Evolutionary conservation across 2,797 vertebrate species (phyloP), one percentile per base, ranked within the genome.

Genomic region (Periophthalmus magnuspinnatus): DNA sequence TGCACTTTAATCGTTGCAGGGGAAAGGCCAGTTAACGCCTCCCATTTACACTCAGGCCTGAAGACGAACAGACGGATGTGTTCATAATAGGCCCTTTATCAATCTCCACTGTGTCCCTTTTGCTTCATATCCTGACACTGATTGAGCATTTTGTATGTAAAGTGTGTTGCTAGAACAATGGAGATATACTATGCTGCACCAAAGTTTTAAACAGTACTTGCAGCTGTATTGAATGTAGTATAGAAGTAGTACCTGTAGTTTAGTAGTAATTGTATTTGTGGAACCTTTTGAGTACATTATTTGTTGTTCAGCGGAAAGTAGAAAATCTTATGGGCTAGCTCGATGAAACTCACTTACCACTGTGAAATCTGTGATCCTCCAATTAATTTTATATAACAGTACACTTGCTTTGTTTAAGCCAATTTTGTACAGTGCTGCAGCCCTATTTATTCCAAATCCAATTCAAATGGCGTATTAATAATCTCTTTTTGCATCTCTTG

Each of bases 61-160:
- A 83, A 41, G 77, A 88, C 28, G 28, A 28, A 28, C 55, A 77
- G 77, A 79, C 47, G 58, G 72, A 85, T 88, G 78, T 82, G 75
- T 66, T 55, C 74, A 63, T 86, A 85, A 88, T 82, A 71, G 65
- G 21, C 72, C 78, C 85, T 86, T 88, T 79, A 79, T 78, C 81
- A 74, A 9, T 57, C 64, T 70, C 67, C 70, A 78, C 80, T 84
- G 65, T 68, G 54, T 72, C 61, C 59, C 50, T 76, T 82, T 71
- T 22, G n/a, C 52, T 56, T 68, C 83, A 50, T 55, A 65, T 75
- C 56, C 69, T n/a, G 0, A 0, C 38, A 64, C 62, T 82, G 64
- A 76, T 69, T 77, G 33, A 41, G n/a, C 34, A 9, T n/a, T 59
- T 34, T 59, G 32, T 59, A 19, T 34, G 24, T 57, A 6, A 57